Evolutionary conservation across 2,797 vertebrate genomes (phyloP), one percentile per base, ranked within the genome.

Genomic region (Argya squamiceps): DNA sequence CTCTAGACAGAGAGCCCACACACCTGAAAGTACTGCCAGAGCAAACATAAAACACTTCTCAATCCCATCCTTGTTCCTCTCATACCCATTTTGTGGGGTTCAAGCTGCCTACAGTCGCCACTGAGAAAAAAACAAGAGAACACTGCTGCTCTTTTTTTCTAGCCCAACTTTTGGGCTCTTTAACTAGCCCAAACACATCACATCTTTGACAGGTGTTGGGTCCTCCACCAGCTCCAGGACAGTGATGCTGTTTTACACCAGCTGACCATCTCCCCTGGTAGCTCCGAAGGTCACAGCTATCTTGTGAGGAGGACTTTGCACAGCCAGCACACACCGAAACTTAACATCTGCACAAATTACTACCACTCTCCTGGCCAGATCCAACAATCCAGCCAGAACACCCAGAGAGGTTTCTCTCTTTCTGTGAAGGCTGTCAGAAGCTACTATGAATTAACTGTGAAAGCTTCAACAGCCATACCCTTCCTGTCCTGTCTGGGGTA

Each of bases 251-350:
- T 4, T 69, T 26, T 8, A 43, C n/a, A 93, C 9, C 12, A 55
- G 29, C 27, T 47, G 26, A 30, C 7, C 17, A 5, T 22, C 60
- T 60, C 26, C 50, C 30, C 52, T 55, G 44, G 6, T 10, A 46
- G 17, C 15, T 69, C 41, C 32, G 5, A 1, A 2, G 34, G 64
- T 36, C 5, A 3, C 22, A 16, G 20, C 1, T 29, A 11, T 17
- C 21, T 4, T 3, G 21, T 11, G 14, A 71, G 53, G 12, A 6
- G 22, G 8, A 12, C 19, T n/a, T 27, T 23, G 39, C 56, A 34
- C 22, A 56, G 53, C 29, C 58, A 47, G 56, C 47, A 75, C 21
- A 21, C 10, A 41, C 17, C 15, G 46, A 21, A 62, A 67, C 17
- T 19, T 24, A 14, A 60, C 80, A 53, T 23, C 39, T 24, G 11